These are phyloP conservation scores for Melanostigma gelatinosum DNA, from an alignment of 2,113 vertebrate species.

Conservation along the genomic window DNA sequence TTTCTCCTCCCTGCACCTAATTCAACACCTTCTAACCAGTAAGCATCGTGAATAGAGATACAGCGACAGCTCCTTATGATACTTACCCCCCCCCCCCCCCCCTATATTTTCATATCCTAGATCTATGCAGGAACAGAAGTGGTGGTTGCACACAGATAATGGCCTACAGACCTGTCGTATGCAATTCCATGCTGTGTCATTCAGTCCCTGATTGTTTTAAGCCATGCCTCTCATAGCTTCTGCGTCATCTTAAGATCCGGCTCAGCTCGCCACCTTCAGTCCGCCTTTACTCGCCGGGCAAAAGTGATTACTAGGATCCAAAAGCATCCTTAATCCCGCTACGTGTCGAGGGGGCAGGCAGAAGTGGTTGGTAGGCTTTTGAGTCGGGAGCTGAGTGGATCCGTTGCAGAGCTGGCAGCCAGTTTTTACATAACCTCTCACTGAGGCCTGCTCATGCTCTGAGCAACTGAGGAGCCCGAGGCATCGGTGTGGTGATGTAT, in stretches of 20 bases:
- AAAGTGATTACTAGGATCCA: conserved; percentile 69
- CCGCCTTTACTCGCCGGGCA: conserved; percentile 57
- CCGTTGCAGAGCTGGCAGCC: conserved; percentile 70
- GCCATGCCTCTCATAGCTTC: conserved; percentile 36
- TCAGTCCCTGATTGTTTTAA: conserved; percentile 67
- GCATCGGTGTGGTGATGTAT: conserved; percentile 78
- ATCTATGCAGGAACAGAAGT: conserved; percentile 49
- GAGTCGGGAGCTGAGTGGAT: conserved; percentile 66
- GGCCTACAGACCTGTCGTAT: conserved; percentile 61
- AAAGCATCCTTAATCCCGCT: conserved; percentile 69
- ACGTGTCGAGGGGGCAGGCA: conserved; percentile 56
- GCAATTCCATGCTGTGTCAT: conserved; percentile 75
- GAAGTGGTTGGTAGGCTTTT: conserved; percentile 62
- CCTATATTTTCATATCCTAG: conserved; percentile 48
- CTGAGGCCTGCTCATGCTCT: conserved; percentile 76
- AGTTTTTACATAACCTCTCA: conserved; percentile 80
- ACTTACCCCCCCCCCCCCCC: conserved; percentile 38
- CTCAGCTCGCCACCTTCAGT: conserved; percentile 50
- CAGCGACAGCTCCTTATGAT: conserved; percentile 51
- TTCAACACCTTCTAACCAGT: conserved; percentile 39
- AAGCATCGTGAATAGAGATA: conserved; percentile 34
- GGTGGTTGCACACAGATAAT: conserved; percentile 62
- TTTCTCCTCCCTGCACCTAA: conserved; percentile 18
- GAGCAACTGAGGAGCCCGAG: conserved; percentile 70
- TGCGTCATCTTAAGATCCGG: conserved; percentile 59